phyloP scores from a whole-genome alignment of 2,888 invertebrate genomes.

The Catocala sponsa region DNA sequence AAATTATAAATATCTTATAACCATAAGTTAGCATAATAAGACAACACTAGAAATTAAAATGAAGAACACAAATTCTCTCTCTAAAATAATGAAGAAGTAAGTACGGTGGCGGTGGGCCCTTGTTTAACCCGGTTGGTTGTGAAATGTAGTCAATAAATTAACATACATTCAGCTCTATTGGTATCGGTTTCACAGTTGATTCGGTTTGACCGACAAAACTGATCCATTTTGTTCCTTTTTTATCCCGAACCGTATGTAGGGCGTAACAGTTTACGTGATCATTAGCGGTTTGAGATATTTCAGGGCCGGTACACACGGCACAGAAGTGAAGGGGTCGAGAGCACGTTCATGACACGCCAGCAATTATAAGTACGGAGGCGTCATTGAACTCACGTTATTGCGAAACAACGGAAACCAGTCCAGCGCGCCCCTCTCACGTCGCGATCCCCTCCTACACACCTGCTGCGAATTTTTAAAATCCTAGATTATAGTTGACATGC shows the following conservation, averaged over 20 bases:
- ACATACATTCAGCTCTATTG: conserved; percentile 23
- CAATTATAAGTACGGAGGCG: conserved; percentile 82
- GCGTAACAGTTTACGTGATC: conserved; percentile 44
- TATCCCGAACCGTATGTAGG: conserved; percentile 41
- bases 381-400: conserved; percentile 86
- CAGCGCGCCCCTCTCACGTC: conserved; percentile 57
- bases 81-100: conserved; percentile 1
- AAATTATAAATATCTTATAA: not conserved
- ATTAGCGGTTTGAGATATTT: conserved; percentile 37
- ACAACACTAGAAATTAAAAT: not conserved
- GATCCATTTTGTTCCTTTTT: conserved; percentile 34
- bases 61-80: not conserved
- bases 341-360: conserved; percentile 77
- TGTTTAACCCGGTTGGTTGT: conserved; percentile 10
- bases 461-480: conserved; percentile 86
- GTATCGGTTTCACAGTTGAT: conserved; percentile 33
- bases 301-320: conserved; percentile 37
- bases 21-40: not conserved
- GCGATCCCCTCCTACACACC: conserved; percentile 67
- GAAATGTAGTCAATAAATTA: conserved; percentile 28
- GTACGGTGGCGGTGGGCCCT: conserved; percentile 7
- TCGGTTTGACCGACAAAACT: conserved; percentile 29
- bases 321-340: conserved; percentile 74
- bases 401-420: conserved; percentile 88
- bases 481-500: conserved; percentile 86